These are phyloP conservation scores for Elmis aenea DNA, from an alignment of 2,888 invertebrate species.

Conservation along the genomic window DNA sequence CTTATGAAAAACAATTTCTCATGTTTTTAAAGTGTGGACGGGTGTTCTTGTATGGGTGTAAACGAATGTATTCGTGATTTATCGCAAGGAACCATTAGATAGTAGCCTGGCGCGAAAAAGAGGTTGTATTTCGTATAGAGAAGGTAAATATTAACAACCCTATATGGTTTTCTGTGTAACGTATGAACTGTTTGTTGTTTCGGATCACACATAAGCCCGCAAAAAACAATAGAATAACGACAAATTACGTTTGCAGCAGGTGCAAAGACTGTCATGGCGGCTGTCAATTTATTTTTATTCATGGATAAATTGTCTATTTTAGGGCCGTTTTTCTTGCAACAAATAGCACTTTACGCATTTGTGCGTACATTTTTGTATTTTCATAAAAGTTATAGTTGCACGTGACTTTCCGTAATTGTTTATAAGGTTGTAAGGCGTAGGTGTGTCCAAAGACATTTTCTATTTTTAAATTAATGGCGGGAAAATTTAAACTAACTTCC, in stretches of 20 bases:
- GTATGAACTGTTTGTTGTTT: too few relatives aligned
- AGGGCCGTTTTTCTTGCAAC: background rate
- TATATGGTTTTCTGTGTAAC: too few relatives aligned
- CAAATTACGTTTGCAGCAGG: conserved; percentile 19
- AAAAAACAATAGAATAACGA: background rate
- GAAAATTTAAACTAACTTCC: too few relatives aligned
- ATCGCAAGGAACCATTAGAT: conserved; percentile 38
- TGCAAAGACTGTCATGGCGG: conserved; percentile 42
- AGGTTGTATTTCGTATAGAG: conserved; percentile 33
- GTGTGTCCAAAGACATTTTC: conserved; percentile 40
- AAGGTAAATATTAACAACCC: conserved; percentile 25
- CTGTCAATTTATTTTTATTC: conserved; percentile 39
- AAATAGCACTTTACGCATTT: too few relatives aligned
- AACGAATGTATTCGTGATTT: conserved; percentile 45
- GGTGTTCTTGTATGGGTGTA: conserved; percentile 43
- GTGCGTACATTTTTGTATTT: too few relatives aligned
- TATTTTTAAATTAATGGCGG: conserved; percentile 33
- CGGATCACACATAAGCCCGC: background rate
- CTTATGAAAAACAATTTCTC: conserved; percentile 34
- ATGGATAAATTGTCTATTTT: conserved; percentile 8
- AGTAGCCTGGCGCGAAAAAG: conserved; percentile 35
- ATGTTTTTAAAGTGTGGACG: conserved; percentile 41
- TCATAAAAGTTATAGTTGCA: too few relatives aligned
- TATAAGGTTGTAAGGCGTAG: conserved; percentile 32
- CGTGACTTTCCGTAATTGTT: conserved; percentile 26